Base-by-base conservation (phyloP, 2,888 invertebrate species). In the Hirtodrosophila histrioides region DNA sequence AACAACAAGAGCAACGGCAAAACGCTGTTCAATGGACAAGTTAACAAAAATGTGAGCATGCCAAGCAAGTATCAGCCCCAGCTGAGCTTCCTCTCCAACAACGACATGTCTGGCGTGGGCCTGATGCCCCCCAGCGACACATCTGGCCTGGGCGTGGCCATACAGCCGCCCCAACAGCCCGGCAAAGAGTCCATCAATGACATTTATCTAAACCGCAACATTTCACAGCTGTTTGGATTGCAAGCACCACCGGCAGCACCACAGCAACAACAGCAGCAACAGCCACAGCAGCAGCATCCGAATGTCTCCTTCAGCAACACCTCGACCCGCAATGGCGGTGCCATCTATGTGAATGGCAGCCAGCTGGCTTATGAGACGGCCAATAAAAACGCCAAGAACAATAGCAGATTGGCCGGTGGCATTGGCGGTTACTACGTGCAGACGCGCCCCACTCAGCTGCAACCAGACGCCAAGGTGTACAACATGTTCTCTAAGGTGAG, bases 131-230 rank as follows among this genome's bases (percentile, higher is more conserved):
- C 58, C 29, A 58, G 43, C 0, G 64, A 81, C 7, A 50, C 82
- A 4, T 37, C 43, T 8, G 48, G 66, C 24, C 24, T 76, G 43
- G 61, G 56, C 5, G 50, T 63, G 46, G 80, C 85, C 7, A 57
- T 87, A 56, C 84, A 35, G 11, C 36, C 64, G 35, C 31, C 75
- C 70, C 65, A 44, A 66, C 41, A 55, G 1, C 69, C 87, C 4
- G 70, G 70, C 5, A 76, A 80, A 2, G 91, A 91, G 66, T 84
- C 90, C 7, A 89, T 91, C 48, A 91, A 91, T 61, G 91, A 91
- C 55, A 91, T 91, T 24, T 90, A 89, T 57, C 46, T 91, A n/a
- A 91, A 91, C 67, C 90, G 90, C 17, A 91, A 90, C 55, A 87
- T 90, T 54, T 78, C 90, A 6, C 90, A 91, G 55, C 72, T 91